phyloP scores from a whole-genome alignment of 2,888 invertebrate species.

The Drosophila fulvimacula region DNA sequence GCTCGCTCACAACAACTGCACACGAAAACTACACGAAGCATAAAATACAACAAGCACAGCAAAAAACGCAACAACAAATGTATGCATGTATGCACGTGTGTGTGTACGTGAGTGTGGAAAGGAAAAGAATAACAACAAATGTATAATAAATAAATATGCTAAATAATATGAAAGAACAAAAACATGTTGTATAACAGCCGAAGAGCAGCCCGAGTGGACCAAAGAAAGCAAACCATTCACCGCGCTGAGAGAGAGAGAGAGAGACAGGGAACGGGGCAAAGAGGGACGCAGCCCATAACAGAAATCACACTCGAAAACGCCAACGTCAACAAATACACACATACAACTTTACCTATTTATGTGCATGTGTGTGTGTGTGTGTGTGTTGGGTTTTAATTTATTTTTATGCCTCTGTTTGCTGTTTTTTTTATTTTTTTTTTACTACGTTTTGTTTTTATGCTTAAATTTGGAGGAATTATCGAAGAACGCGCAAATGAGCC shows the following conservation, averaged over 20 bases:
- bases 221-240: conserved; percentile 44
- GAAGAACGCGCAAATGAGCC: conserved; percentile 6
- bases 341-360: conserved; percentile 24
- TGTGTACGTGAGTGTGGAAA: conserved; percentile 9
- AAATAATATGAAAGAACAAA: conserved; percentile 72
- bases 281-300: conserved; percentile 33
- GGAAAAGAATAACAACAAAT: conserved; percentile 50
- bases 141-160: conserved; percentile 75
- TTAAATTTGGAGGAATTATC: conserved; percentile 38
- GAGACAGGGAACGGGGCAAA: conserved; percentile 13
- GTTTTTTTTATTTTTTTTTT: conserved; percentile 45
- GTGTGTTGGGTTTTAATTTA: conserved; percentile 27
- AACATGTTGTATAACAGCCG: conserved; percentile 59
- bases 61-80: conserved; percentile 47
- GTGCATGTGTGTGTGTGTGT: neutral
- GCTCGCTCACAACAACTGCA: conserved; percentile 54
- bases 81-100: conserved; percentile 20
- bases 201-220: conserved; percentile 29
- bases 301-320: conserved; percentile 40
- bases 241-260: conserved; percentile 7
- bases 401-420: conserved; percentile 31
- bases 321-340: conserved; percentile 45
- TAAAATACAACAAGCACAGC: conserved; percentile 50
- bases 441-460: conserved; percentile 48
- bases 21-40: conserved; percentile 72